These are phyloP conservation scores for Poicephalus gulielmi DNA, from an alignment of 2,113 vertebrate species.

Conservation along the genomic window DNA sequence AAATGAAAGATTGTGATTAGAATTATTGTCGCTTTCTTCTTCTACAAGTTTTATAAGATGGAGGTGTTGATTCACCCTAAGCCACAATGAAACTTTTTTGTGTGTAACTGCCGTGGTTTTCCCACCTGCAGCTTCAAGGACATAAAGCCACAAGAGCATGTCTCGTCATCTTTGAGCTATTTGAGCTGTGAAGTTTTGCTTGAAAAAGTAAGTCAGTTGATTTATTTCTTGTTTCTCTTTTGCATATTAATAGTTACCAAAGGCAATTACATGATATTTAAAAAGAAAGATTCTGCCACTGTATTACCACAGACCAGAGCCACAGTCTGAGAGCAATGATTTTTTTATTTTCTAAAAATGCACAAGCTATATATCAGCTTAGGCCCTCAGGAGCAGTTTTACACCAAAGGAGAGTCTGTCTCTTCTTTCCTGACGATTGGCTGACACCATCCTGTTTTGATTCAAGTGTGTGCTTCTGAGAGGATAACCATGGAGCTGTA, in stretches of 20 bases:
- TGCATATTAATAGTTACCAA: background rate
- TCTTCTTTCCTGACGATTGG: background rate
- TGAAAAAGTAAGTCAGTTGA: background rate
- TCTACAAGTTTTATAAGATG: background rate
- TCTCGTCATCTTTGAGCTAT: background rate
- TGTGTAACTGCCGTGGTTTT: background rate
- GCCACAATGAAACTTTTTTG: background rate
- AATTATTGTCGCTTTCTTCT: background rate
- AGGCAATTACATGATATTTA: background rate
- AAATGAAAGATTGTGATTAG: background rate
- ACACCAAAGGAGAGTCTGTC: background rate
- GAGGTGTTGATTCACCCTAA: background rate
- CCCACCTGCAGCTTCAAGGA: background rate
- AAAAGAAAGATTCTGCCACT: background rate
- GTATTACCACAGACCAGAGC: background rate
- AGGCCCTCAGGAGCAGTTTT: background rate
- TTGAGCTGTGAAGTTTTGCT: background rate
- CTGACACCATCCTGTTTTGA: conserved; percentile 28
- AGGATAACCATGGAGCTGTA: background rate
- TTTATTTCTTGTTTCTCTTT: background rate
- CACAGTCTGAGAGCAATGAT: background rate
- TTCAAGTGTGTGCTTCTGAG: conserved; percentile 40
- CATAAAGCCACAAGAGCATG: background rate
- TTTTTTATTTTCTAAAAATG: background rate
- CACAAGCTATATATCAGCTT: background rate